phyloP scores from a whole-genome alignment of 2,113 vertebrate species.

The Uropsilus gracilis region DNA sequence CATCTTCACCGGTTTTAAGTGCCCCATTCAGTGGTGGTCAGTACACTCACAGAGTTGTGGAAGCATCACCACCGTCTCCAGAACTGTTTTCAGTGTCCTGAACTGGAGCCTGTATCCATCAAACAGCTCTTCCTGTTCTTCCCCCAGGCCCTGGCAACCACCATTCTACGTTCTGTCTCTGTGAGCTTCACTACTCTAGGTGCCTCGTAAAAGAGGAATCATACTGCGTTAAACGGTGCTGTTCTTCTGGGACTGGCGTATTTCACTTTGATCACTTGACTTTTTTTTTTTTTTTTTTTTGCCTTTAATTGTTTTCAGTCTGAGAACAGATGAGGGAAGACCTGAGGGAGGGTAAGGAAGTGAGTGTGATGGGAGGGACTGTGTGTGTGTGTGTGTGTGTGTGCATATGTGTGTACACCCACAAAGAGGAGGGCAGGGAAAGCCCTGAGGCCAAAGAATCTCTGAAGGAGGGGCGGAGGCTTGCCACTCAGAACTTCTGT shows the following conservation, averaged over 20 bases:
- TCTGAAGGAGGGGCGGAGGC: not conserved
- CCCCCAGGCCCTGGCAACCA: not conserved
- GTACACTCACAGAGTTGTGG: not conserved
- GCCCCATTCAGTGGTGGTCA: not conserved
- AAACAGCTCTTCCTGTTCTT: not conserved
- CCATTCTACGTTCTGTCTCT: not conserved
- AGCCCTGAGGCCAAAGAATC: not conserved
- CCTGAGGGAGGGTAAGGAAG: not conserved
- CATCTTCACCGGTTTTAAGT: not conserved
- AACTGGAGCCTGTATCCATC: not conserved
- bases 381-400: not conserved
- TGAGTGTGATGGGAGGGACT: not conserved
- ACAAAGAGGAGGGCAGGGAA: not conserved
- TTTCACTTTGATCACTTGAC: not conserved
- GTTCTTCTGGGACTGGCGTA: not conserved
- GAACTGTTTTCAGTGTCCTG: not conserved
- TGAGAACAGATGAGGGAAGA: not conserved
- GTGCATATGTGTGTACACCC: too few relatives aligned
- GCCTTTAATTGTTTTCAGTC: not conserved
- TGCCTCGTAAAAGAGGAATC: fast-evolving
- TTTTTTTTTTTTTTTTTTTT: too few relatives aligned
- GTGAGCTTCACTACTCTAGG: not conserved
- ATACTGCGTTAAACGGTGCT: not conserved
- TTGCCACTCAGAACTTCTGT: not conserved
- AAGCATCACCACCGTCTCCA: not conserved